Evolutionary conservation across 2,797 vertebrate species (phyloP).

Genomic region (Rhinogobio ventralis): DNA sequence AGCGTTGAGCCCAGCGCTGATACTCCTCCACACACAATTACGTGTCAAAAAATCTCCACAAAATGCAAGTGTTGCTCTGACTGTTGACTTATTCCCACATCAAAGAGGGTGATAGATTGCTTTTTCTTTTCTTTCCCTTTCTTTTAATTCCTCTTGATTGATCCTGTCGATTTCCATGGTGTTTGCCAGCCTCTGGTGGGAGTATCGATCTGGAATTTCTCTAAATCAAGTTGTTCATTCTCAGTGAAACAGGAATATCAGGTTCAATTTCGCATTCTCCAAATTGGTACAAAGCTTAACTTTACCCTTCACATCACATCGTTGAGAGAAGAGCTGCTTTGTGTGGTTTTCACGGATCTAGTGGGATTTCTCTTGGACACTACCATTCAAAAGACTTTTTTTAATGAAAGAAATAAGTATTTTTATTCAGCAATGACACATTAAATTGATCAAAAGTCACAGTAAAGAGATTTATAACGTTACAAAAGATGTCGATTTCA

Average conservation of each 20-base stretch:
- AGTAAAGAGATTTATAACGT: not conserved
- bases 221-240: slow-evolving; percentile 31
- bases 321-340: not conserved
- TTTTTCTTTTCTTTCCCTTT: slow-evolving; percentile 32
- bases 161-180: slow-evolving; percentile 44
- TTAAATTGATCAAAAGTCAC: not conserved
- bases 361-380: not conserved
- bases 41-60: slow-evolving; percentile 32
- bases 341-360: not conserved
- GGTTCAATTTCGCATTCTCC: slow-evolving; percentile 36
- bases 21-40: slow-evolving; percentile 40
- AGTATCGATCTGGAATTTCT: slow-evolving; percentile 53
- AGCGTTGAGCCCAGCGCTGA: slow-evolving; percentile 2
- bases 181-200: slow-evolving; percentile 43
- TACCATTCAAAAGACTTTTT: no score
- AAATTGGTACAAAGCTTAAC: slow-evolving; percentile 39
- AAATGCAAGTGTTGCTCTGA: slow-evolving; percentile 14
- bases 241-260: slow-evolving; percentile 31
- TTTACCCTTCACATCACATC: slow-evolving; percentile 33
- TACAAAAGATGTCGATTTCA: not conserved
- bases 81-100: slow-evolving; percentile 38
- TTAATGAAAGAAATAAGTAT: not conserved
- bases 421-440: not conserved
- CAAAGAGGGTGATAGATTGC: slow-evolving; percentile 28
- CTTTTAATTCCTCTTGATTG: slow-evolving; percentile 57